These are phyloP conservation scores for Lagria hirta DNA, from an alignment of 2,888 invertebrate genomes.

Conservation along the genomic window DNA sequence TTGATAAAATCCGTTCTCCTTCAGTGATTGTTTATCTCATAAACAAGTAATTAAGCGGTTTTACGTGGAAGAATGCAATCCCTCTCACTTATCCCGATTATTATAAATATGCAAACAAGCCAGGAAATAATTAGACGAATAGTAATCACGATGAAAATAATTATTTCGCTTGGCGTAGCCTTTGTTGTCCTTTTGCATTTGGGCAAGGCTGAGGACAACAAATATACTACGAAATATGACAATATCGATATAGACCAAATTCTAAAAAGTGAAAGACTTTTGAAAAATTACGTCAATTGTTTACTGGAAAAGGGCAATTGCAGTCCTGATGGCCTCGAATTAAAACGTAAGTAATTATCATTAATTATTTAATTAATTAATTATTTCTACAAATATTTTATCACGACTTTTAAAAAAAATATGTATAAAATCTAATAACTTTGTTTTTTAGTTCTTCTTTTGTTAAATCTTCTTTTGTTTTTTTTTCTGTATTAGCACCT, in stretches of 20 bases:
- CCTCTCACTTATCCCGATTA: not conserved
- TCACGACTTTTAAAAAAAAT: no score
- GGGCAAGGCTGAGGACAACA: constrained; percentile 6
- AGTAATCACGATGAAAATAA: constrained; percentile 9
- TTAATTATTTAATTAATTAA: no score
- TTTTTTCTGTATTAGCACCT: no score
- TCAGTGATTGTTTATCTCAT: not conserved
- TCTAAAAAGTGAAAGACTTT: constrained; percentile 61
- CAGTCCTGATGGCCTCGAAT: constrained; percentile 63
- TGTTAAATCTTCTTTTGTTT: no score
- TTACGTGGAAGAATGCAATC: not conserved
- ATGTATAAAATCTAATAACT: no score
- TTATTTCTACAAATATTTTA: no score
- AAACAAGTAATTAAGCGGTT: not conserved
- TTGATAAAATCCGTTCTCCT: no score
- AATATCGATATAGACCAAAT: constrained; percentile 67
- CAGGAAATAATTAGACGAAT: not conserved
- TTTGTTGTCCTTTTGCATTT: constrained; percentile 4
- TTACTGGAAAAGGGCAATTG: constrained; percentile 62
- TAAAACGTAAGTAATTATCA: constrained; percentile 49
- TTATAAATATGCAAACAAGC: constrained; percentile 1
- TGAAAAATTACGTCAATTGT: constrained; percentile 66
- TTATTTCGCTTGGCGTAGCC: no score
- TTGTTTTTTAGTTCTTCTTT: no score
- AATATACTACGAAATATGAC: constrained; percentile 57